Base-by-base conservation (phyloP, 2,797 vertebrate genomes). In the Gymnothorax javanicus region DNA sequence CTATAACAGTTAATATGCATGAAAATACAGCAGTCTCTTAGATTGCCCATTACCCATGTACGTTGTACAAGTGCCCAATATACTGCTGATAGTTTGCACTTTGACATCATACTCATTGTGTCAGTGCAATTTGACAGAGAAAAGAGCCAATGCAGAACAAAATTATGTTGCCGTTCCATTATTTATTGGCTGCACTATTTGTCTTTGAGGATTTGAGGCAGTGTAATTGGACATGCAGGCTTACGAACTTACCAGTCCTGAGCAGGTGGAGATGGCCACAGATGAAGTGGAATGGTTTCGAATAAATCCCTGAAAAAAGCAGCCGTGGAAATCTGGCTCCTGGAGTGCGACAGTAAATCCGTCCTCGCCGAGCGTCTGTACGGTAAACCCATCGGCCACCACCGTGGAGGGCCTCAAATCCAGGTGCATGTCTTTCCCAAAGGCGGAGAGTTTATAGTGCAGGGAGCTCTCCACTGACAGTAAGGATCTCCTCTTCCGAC, bases 301-400 rank as follows among this genome's bases (percentile, higher is more conserved):
- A 94, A 99, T 96, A 94, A 96, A 97, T 96, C 98, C 98, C 95
- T 99, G 98, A 96, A 99, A 99, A 92, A 98, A 96, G 92, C 98
- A 99, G 91, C 91, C 92, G 84, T 93, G 96, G 88, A 97, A 87
- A 9, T 90, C 91, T 3, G 90, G 93, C 15, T 96, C 95, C 60
- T 88, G 93, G 88, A 89, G 92, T 88, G 95, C 90, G 54, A 95
- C 92, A 87, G 94, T 88, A 90, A 97, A 91, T 91, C 97, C 97
- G 50, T 96, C 94, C 82, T 93, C 93, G 87, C 96, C 94, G 0
- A 99, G 92, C 33, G 94, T 96, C 95, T 99, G 97, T 93, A 99
- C 96, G 4, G 95, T 94, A 95, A 99, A 98, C 23, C 96, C 97
- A 27, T 93, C 95, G 82, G 97, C 96, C 62, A 99, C 93, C 92